These are phyloP conservation scores for Drosophila cognata DNA, from an alignment of 2,888 invertebrate genomes.

Conservation along the genomic window DNA sequence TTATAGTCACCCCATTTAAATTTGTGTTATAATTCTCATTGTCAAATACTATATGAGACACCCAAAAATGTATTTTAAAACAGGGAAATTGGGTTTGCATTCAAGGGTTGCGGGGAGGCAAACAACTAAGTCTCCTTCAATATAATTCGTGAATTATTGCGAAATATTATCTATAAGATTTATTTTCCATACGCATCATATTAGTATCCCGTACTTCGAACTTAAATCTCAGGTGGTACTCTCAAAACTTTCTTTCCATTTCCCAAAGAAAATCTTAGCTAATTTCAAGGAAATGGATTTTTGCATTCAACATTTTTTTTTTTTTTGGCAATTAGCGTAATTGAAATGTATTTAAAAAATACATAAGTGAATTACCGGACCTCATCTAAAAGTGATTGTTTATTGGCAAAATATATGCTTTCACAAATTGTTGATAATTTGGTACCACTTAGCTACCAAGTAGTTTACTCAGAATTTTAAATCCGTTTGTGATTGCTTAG, in stretches of 20 bases:
- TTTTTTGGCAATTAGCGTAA: not conserved
- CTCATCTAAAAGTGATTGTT: not conserved
- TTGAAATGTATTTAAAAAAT: not conserved
- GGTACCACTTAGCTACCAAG: too few relatives aligned
- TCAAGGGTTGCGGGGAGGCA: too few relatives aligned
- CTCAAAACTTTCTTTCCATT: not conserved
- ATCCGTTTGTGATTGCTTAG: slow-evolving; percentile 1
- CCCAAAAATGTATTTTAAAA: not conserved
- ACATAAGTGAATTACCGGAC: not conserved
- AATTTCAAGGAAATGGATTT: not conserved
- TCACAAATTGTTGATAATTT: not conserved
- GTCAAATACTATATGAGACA: not conserved
- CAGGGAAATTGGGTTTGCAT: not conserved
- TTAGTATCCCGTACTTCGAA: not conserved
- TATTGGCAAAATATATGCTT: not conserved
- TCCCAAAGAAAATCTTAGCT: not conserved
- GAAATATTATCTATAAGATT: not conserved
- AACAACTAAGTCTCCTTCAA: not conserved
- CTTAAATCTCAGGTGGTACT: not conserved
- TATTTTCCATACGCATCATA: not conserved
- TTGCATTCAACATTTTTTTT: not conserved
- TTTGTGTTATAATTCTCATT: not conserved
- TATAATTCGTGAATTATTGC: not conserved
- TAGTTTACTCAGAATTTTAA: slow-evolving; percentile 10
- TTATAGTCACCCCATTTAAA: not conserved